Evolutionary conservation across 2,888 invertebrate genomes (phyloP).

Genomic region (Temnothorax unifasciatus): DNA sequence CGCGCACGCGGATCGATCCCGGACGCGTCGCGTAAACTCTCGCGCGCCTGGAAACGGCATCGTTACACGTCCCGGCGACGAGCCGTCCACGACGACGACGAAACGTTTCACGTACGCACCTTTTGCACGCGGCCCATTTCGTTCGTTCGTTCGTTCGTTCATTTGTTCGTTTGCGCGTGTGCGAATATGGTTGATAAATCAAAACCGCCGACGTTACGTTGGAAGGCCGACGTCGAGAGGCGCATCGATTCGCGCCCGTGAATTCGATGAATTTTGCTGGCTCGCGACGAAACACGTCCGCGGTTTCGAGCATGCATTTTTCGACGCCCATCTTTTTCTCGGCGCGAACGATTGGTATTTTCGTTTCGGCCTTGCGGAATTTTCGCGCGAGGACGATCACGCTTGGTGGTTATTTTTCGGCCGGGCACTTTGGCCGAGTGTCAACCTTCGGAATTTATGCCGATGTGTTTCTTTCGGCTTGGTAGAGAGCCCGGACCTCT

Average conservation of each 20-base stretch:
- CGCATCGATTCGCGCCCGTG: conserved; percentile 11
- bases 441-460: conserved; percentile 32
- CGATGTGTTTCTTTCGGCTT: conserved; percentile 47
- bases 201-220: conserved; percentile 27
- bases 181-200: conserved; percentile 41
- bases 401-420: conserved; percentile 33
- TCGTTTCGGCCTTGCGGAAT: conserved; percentile 18
- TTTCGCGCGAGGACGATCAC: conserved; percentile 13
- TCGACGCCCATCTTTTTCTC: background rate
- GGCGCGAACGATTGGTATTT: conserved; percentile 34
- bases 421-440: conserved; percentile 30
- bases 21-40: conserved; percentile 11
- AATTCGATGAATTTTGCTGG: background rate
- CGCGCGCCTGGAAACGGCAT: conserved; percentile 27
- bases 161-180: background rate
- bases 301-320: background rate
- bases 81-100: background rate
- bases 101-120: background rate
- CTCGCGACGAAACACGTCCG: background rate
- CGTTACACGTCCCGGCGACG: conserved; percentile 24
- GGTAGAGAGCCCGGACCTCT: background rate
- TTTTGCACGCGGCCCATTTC: conserved; percentile 18
- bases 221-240: conserved; percentile 2
- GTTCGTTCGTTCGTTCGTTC: conserved; percentile 1
- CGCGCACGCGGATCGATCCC: conserved; percentile 27